Base-by-base conservation (phyloP, 2,888 invertebrate genomes). In the Seira musarum region DNA sequence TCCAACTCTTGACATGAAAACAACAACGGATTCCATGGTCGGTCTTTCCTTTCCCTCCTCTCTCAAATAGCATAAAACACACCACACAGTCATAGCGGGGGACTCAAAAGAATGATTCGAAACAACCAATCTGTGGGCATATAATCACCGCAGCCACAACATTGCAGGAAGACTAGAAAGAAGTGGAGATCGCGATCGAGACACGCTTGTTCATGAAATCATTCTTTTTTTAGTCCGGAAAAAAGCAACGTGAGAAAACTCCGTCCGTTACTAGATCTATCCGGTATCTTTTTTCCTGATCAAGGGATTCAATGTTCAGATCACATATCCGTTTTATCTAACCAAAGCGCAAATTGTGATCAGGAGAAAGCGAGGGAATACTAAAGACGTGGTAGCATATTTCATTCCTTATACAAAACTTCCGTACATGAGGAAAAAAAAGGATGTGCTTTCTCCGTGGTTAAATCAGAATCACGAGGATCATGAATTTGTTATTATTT, bases 241-340 rank as follows among this genome's bases (percentile, higher is more conserved):
- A 30, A 49, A 49, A 49, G 49, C 49, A 49, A 49, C 49, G 49
- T 49, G 49, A 49, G 49, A n/a, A 35, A 24, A 22, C 25, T n/a
- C 10, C 21, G 61, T 61, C 60, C 70, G 30, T 61, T 70, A 15
- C 63, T 66, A 10, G 57, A 57, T 24, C 66, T 75, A 24, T 63
- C 53, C 15, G 53, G 5, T 71, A 63, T 67, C n/a, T n/a, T n/a
- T 74, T 74, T 74, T 46, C 57, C 73, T 30, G 73, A 73, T 73
- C 73, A 66, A 65, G 66, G 66, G 66, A 53, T 73, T 73, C 65
- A n/a, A 49, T 40, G 19, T 64, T 73, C 30, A 73, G 73, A 73
- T 73, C 73, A 73, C 73, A 73, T 65, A 72, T 73, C 73, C 73
- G 49, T 73, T 73, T 73, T 76, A 63, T 69, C 68, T 76, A 63